These are phyloP conservation scores for Sialis fuliginosa DNA, from an alignment of 2,888 invertebrate genomes.

Conservation along the genomic window DNA sequence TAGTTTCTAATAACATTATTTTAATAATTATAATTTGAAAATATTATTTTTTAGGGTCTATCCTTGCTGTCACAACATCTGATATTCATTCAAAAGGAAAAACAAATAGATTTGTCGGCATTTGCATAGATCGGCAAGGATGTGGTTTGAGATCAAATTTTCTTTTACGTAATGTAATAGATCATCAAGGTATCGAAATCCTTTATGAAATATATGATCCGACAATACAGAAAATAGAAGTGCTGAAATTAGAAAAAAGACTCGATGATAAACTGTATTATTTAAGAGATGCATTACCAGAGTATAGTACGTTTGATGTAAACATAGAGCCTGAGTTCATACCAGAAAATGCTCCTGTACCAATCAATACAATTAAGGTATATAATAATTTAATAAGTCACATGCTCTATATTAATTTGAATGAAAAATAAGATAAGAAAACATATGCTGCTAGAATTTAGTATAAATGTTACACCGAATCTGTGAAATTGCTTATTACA, in stretches of 20 bases:
- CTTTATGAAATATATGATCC: slow-evolving; percentile 88
- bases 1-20: slow-evolving; percentile 18
- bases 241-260: slow-evolving; percentile 80
- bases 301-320: slow-evolving; percentile 82
- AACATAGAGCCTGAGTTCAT: slow-evolving; percentile 76
- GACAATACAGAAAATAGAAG: slow-evolving; percentile 73
- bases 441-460: background rate
- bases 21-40: background rate
- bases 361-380: slow-evolving; percentile 58
- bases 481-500: too few species aligned
- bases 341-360: slow-evolving; percentile 59
- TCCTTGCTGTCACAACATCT: slow-evolving; percentile 73
- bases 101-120: slow-evolving; percentile 74
- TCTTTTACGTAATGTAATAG: slow-evolving; percentile 80
- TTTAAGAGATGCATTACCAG: slow-evolving; percentile 73
- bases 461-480: too few species aligned
- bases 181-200: slow-evolving; percentile 59
- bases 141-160: slow-evolving; percentile 73
- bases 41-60: slow-evolving; percentile 44
- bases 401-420: background rate
- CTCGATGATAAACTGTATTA: slow-evolving; percentile 80
- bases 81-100: slow-evolving; percentile 76
- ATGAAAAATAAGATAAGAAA: slow-evolving; percentile 1
- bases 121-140: slow-evolving; percentile 75
- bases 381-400: slow-evolving; percentile 16